phyloP scores from a whole-genome alignment of 2,888 invertebrate genomes.

The Malacosoma neustria region DNA sequence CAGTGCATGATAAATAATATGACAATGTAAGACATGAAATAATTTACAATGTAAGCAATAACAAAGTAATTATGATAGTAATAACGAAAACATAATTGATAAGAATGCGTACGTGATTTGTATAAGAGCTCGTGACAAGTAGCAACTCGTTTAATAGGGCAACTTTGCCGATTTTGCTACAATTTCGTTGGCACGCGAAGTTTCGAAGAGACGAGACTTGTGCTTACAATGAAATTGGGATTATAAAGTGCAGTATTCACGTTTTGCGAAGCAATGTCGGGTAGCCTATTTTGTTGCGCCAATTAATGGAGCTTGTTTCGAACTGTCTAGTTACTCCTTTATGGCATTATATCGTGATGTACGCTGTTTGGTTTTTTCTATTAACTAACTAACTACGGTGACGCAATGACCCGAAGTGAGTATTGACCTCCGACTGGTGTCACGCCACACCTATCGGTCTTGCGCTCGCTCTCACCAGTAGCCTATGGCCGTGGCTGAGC shows the following conservation, averaged over 20 bases:
- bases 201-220: background rate
- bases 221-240: background rate
- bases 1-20: background rate
- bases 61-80: background rate
- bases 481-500: too few species aligned
- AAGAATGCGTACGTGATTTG: constrained; percentile 60
- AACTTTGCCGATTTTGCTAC: constrained; percentile 1
- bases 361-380: too few species aligned
- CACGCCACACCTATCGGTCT: too few species aligned
- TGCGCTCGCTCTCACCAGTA: too few species aligned
- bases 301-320: too few species aligned
- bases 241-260: background rate
- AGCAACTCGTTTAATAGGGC: background rate
- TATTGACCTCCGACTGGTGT: too few species aligned
- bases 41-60: background rate
- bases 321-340: too few species aligned
- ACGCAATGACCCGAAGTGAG: too few species aligned
- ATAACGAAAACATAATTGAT: constrained; percentile 33
- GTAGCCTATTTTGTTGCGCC: background rate
- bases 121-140: constrained; percentile 19
- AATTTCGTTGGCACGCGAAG: background rate
- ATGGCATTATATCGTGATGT: too few species aligned
- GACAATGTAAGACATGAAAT: background rate
- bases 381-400: too few species aligned
- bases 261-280: background rate